Evolutionary conservation across 2,888 invertebrate genomes (phyloP).

Genomic region (Metacarcinus magister): DNA sequence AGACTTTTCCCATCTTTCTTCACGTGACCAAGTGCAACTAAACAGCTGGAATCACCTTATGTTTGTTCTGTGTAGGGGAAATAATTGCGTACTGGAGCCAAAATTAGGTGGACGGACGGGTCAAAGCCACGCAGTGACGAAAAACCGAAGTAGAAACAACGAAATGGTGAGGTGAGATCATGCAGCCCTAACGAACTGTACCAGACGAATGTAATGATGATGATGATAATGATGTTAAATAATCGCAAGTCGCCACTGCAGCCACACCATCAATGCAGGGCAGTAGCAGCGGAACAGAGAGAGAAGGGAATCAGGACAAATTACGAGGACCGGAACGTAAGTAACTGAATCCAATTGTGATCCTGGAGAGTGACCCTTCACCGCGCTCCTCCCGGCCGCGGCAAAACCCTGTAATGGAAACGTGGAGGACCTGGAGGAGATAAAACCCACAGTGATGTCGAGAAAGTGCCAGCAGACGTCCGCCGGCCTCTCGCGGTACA

Average conservation of each 20-base stretch:
- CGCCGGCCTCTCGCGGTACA: background rate
- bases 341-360: background rate
- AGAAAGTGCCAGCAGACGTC: background rate
- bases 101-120: no score
- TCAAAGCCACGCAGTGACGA: no score
- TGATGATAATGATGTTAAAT: background rate
- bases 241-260: background rate
- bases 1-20: no score
- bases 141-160: no score
- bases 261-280: background rate
- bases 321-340: background rate
- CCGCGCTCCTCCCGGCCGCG: background rate
- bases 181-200: no score
- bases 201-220: background rate
- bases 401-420: background rate
- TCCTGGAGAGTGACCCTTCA: slow-evolving; percentile 11
- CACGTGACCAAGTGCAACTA: no score
- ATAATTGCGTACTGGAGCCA: no score
- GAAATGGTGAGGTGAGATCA: no score
- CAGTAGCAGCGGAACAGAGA: background rate
- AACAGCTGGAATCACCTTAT: no score
- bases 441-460: slow-evolving; percentile 1
- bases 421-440: background rate
- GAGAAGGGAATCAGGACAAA: background rate
- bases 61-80: no score